phyloP scores from a whole-genome alignment of 2,113 vertebrate genomes.

The Anolis sagrei region DNA sequence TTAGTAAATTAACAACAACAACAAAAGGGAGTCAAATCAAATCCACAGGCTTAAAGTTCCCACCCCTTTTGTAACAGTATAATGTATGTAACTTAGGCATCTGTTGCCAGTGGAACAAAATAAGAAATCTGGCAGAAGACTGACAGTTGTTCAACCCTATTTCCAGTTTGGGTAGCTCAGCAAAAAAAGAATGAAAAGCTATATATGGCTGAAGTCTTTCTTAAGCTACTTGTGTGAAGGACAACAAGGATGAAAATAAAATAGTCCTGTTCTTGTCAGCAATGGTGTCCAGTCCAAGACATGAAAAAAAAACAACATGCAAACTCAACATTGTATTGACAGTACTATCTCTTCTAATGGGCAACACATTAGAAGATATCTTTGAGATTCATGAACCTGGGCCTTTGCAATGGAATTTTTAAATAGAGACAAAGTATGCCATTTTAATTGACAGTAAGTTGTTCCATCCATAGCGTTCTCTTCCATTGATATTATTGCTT shows the following conservation, averaged over 20 bases:
- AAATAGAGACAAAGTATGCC: too few species aligned
- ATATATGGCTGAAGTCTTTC: background rate
- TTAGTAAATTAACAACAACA: too few species aligned
- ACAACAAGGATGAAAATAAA: background rate
- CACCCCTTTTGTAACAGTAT: background rate
- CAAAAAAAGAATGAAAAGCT: background rate
- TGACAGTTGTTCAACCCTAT: background rate
- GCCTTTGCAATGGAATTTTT: too few species aligned
- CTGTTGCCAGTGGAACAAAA: background rate
- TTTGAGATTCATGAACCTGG: background rate
- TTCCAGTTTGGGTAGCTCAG: background rate
- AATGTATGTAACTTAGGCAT: background rate
- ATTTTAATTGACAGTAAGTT: too few species aligned
- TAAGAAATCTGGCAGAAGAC: background rate
- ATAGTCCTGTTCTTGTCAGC: background rate
- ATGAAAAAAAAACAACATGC: background rate
- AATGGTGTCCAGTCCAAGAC: background rate
- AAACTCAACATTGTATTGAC: background rate
- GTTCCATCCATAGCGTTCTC: background rate
- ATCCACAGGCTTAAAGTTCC: background rate
- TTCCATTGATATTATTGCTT: background rate
- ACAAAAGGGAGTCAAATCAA: too few species aligned
- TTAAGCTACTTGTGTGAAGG: background rate
- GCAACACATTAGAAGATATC: background rate
- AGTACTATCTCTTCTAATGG: background rate